Base-by-base conservation (phyloP, 2,113 vertebrate genomes). In the Psilopogon haemacephalus region DNA sequence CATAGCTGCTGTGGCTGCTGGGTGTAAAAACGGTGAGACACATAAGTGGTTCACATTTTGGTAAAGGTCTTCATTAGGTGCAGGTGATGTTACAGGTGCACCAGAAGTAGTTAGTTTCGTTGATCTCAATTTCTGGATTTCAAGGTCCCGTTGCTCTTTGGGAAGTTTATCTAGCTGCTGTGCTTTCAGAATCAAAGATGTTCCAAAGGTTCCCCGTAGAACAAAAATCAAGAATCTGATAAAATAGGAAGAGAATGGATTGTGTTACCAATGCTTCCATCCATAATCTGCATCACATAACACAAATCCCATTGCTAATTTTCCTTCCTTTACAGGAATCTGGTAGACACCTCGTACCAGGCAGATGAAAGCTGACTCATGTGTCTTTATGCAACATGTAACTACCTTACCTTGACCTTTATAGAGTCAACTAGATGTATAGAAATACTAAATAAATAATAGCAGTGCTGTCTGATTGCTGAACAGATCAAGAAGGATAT, bases 141-240 rank as follows among this genome's bases (percentile, higher is more conserved):
- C 97, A 69, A 95, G 84, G 10, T 98, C 97, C 88, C 90, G 97
- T 10, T 96, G 92, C 26, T 69, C 95, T 58, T 95, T 95, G 24
- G 98, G 96, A 85, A 98, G 95, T 59, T 95, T 95, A 86, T 99
- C 98, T 85, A 99, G 89, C 81, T 98, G 97, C 93, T 98, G 98
- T 74, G 98, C 98, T 96, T 97, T 97, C 64, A 97, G 68, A 69
- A 98, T 97, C 40, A 97, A 96, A 86, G 98, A 97, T 76, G 96
- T 93, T 74, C 95, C 94, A 12, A 97, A 96, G 9, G 98, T 98
- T 73, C 98, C 99, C 97, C 69, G 98, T 26, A 99, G 87, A 95
- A 97, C 97, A 70, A 97, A 97, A 86, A 98, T 87, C 56, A 98
- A 96, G 94, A 98, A 99, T 97, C 99, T 99, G 97, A 83, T 55